Conservation (phyloP, 1,140 invertebrate genomes). For the Hylyphantes graminicola region DNA sequence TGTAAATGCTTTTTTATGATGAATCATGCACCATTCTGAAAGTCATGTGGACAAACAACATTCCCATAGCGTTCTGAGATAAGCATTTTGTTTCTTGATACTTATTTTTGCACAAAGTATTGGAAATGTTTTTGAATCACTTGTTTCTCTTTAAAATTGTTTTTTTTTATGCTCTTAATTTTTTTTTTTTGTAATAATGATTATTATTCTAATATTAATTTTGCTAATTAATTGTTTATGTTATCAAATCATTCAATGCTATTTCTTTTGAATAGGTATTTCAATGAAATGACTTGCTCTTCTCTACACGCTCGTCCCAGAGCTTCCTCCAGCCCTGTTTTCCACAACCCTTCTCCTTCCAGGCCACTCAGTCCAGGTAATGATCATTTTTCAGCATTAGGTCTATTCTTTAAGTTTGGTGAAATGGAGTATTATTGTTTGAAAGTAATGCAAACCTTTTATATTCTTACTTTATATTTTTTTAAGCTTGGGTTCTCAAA, state of each 20-base stretch:
- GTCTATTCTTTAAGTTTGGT: background rate
- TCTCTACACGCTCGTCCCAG: conserved; percentile 73
- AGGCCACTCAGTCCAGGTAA: conserved; percentile 84
- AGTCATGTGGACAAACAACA: no score
- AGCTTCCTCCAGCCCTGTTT: conserved; percentile 82
- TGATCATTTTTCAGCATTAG: background rate
- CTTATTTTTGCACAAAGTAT: no score
- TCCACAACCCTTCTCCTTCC: conserved; percentile 83
- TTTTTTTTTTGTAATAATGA: background rate
- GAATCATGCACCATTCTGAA: no score
- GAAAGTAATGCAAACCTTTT: no score
- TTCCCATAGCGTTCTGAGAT: no score
- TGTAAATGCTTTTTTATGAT: no score
- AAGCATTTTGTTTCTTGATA: no score
- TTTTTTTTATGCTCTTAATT: background rate
- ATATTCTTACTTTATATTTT: no score
- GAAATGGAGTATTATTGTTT: no score
- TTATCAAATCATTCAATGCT: background rate
- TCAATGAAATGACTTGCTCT: conserved; percentile 81
- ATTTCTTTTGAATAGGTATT: conserved; percentile 74
- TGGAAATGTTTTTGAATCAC: no score
- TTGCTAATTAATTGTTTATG: background rate
- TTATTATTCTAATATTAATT: background rate
- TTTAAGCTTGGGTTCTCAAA: no score
- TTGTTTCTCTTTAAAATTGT: no score